Conservation (phyloP, 1,140 invertebrate genomes). For the Aphelenchoides fujianensis region DNA sequence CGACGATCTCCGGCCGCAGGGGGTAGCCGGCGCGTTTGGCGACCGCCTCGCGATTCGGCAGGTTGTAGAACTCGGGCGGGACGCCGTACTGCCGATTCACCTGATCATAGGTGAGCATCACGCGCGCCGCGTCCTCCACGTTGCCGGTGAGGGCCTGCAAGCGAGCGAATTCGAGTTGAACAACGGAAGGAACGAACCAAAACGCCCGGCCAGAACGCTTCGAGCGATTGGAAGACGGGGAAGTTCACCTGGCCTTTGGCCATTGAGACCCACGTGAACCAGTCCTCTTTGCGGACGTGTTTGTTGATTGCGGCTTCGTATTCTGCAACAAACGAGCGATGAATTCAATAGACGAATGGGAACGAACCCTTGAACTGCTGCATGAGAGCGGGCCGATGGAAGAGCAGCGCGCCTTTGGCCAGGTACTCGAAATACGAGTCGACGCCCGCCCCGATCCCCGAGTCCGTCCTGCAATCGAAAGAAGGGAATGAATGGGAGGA, state of each 20-base stretch:
- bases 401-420: slow-evolving; percentile 80
- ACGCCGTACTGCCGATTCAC: slow-evolving; percentile 86
- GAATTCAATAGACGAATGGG: slow-evolving; percentile 17
- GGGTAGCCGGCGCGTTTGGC: slow-evolving; percentile 87
- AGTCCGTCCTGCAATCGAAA: not conserved
- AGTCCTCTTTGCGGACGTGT: slow-evolving; percentile 85
- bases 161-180: slow-evolving; percentile 21
- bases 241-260: slow-evolving; percentile 86
- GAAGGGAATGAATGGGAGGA: not conserved
- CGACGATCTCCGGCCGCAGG: slow-evolving; percentile 86
- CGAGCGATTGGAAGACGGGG: slow-evolving; percentile 93
- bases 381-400: slow-evolving; percentile 78
- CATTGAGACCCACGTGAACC: slow-evolving; percentile 96
- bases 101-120: slow-evolving; percentile 89
- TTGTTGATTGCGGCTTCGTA: slow-evolving; percentile 73
- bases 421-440: slow-evolving; percentile 99
- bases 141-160: slow-evolving; percentile 72
- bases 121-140: slow-evolving; percentile 82
- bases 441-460: slow-evolving; percentile 77
- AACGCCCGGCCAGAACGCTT: slow-evolving; percentile 96
- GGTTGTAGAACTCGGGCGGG: slow-evolving; percentile 94
- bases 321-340: slow-evolving; percentile 47
- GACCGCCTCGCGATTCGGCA: slow-evolving; percentile 64
- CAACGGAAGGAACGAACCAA: slow-evolving; percentile 68
- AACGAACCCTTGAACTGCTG: slow-evolving; percentile 76